Evolutionary conservation across 2,888 invertebrate genomes (phyloP), one percentile per base, ranked within the genome.

Genomic region (Cactoblastis cactorum): DNA sequence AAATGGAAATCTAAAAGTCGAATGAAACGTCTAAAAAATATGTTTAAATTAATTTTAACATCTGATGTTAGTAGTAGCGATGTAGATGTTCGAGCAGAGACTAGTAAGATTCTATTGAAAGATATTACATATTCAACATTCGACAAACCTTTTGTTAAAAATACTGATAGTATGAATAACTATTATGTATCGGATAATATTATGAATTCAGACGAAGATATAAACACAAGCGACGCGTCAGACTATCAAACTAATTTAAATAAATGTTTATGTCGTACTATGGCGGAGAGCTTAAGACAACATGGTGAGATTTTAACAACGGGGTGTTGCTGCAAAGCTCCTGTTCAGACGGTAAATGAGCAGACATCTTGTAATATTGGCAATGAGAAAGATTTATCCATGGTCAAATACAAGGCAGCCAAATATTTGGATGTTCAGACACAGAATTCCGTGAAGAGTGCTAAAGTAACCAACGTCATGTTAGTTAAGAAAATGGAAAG

Each of bases 41-140:
- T 76, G 62, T 57, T 84, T 3, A 74, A 75, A 52, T 60, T 74
- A 1, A 73, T 83, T 53, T 54, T 83, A 1, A 78, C 77, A 9
- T 77, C 75, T 1, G 79, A 81, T 35, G 80, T 74, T 34, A 77
- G 75, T 35, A 80, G 74, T 34, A 77, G 75, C 43, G 74, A 68
- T 0, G 62, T 63, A 11, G 76, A 74, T 0, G 69, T 76, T 1
- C 50, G 59, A 0, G 59, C 59, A 1, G 52, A 57, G 0, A 58
- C 54, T 0, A 59, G 59, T 2, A 75, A 66, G 17, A 67, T 74
- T 49, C 51, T 77, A 37, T 54, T 61, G 1, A 71, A 71, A 51
- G 73, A 80, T 50, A 54, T 74, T 0, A 74, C 71, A 1, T 71
- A 67, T 17, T 62, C 63, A n/a, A 72, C 75, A 1, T 57, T 76